Base-by-base conservation (phyloP, 2,888 invertebrate species). In the Drosophila setosimentum region DNA sequence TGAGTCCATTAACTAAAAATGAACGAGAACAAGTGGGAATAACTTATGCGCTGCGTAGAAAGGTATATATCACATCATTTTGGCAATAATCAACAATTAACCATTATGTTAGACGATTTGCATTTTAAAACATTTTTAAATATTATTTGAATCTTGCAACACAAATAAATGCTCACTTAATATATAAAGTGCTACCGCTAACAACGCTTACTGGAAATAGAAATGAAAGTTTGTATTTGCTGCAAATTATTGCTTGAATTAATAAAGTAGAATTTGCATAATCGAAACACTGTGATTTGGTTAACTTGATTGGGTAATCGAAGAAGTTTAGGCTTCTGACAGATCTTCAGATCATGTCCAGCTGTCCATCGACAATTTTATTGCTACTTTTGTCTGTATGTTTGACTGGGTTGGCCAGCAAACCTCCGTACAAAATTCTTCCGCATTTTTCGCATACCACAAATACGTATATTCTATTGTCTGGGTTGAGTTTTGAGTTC, bases 401-500 rank as follows among this genome's bases (percentile, higher is more conserved):
- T 40, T n/a, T 13, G 21, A 13, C 7, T 13, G 21, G 21, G 45
- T 45, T 45, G 21, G 21, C 13, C 7, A 21, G 21, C 45, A 21
- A 21, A 21, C 42, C n/a, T 6, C 13, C 21, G 21, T 3, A 45
- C 7, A 7, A 45, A 24, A 45, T 24, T 24, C 21, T 42, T 42
- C 3, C 42, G 21, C 42, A 42, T 21, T 42, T 42, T 42, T n/a
- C 40, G n/a, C 40, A 40, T 11, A 40, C n/a, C n/a, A 40, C n/a
- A 40, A 13, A n/a, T n/a, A n/a, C n/a, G n/a, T 40, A n/a, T n/a
- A 40, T 45, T 45, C 24, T 16, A 24, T 7, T 45, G 55, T 40
- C 33, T 55, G 57, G 40, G 16, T 13, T 32, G 24, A 35, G 45
- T 16, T 4, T 45, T 45, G 21, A 35, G 63, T 63, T 32, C 29